Evolutionary conservation across 2,888 invertebrate species (phyloP).

Genomic region (Watsonalla cultraria): DNA sequence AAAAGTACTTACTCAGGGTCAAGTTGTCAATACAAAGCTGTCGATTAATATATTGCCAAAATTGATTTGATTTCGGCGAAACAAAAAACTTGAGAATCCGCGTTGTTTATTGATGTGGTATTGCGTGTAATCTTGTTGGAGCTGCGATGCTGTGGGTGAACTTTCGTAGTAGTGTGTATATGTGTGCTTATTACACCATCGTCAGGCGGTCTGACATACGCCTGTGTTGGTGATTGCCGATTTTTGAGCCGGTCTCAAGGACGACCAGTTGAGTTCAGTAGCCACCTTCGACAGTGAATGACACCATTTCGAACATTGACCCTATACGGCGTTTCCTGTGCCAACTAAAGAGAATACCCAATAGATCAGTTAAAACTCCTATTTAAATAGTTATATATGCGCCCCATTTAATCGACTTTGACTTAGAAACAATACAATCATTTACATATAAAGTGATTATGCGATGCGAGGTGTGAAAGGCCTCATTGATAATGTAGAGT

Average conservation of each 20-base stretch:
- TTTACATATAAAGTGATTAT: slow-evolving; percentile 58
- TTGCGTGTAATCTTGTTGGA: too few relatives aligned
- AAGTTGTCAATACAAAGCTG: too few relatives aligned
- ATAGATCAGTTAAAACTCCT: slow-evolving; percentile 47
- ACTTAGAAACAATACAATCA: slow-evolving; percentile 59
- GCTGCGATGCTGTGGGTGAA: slow-evolving; percentile 24
- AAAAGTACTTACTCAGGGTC: too few relatives aligned
- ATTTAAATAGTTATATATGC: slow-evolving; percentile 50
- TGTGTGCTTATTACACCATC: slow-evolving; percentile 38
- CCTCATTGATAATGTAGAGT: slow-evolving; percentile 28
- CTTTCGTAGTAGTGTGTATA: slow-evolving; percentile 31
- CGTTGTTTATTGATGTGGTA: too few relatives aligned
- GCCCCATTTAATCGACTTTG: slow-evolving; percentile 54
- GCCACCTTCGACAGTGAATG: slow-evolving; percentile 70
- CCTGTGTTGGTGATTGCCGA: slow-evolving; percentile 57
- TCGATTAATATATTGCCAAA: too few relatives aligned
- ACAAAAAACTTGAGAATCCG: too few relatives aligned
- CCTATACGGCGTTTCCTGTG: slow-evolving; percentile 60
- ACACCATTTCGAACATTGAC: slow-evolving; percentile 74
- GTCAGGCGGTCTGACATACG: slow-evolving; percentile 24
- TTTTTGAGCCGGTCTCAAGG: slow-evolving; percentile 68
- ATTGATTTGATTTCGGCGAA: too few relatives aligned
- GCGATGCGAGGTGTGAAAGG: slow-evolving; percentile 39
- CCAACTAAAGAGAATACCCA: slow-evolving; percentile 50
- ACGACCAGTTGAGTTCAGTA: slow-evolving; percentile 71